Evolutionary conservation across 2,797 vertebrate genomes (phyloP).

Genomic region (Pampus argenteus): DNA sequence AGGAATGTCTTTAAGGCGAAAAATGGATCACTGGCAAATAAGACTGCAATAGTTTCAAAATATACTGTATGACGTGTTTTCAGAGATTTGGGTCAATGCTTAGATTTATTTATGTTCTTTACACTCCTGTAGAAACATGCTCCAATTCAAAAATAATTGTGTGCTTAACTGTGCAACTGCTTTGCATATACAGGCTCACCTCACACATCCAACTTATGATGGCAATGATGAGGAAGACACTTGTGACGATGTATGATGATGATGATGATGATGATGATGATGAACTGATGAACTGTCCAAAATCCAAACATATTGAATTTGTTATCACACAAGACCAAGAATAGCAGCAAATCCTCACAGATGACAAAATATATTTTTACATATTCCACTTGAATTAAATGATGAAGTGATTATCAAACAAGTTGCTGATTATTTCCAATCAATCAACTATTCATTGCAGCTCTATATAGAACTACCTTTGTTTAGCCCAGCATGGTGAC

Average conservation of each 20-base stretch:
- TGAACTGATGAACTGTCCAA: slow-evolving; percentile 18
- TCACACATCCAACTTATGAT: slow-evolving; percentile 50
- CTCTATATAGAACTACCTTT: slow-evolving; percentile 31
- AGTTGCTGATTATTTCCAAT: too few species aligned
- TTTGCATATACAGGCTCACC: slow-evolving; percentile 64
- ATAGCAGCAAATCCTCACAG: too few species aligned
- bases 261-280: slow-evolving; percentile 41
- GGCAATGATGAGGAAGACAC: slow-evolving; percentile 53
- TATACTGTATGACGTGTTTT: slow-evolving; percentile 25
- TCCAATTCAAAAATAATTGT: not conserved
- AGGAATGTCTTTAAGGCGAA: slow-evolving; percentile 38
- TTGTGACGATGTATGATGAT: slow-evolving; percentile 45
- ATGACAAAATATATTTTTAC: too few species aligned
- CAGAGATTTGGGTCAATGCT: slow-evolving; percentile 19
- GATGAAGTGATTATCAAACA: too few species aligned
- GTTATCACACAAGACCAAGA: too few species aligned
- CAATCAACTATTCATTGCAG: too few species aligned
- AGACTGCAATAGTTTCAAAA: slow-evolving; percentile 3
- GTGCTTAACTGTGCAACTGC: slow-evolving; percentile 2
- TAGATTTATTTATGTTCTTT: slow-evolving; percentile 12
- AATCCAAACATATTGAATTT: too few species aligned
- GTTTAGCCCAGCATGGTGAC: slow-evolving; percentile 27
- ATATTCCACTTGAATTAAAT: too few species aligned
- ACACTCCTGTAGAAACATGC: slow-evolving; percentile 7
- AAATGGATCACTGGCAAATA: slow-evolving; percentile 35